Base-by-base conservation (phyloP, 2,888 invertebrate species). In the Lasioglossum oenotherae region DNA sequence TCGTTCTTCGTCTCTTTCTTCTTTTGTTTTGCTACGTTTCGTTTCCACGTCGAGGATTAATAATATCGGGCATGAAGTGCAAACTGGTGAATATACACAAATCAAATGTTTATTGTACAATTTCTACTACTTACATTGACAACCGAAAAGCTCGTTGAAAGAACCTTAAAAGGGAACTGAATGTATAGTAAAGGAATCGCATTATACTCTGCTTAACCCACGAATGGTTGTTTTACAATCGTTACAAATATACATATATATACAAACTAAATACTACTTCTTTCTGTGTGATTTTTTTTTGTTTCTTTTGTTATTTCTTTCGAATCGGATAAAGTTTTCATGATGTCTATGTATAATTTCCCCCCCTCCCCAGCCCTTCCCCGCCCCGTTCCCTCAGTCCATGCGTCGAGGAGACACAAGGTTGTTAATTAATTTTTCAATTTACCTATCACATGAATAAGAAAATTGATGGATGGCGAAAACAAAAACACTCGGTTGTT, bases 61-160 rank as follows among this genome's bases (percentile, higher is more conserved):
- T 88, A 88, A 88, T 89, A 85, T 88, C 86, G 90, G 90, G 90
- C 92, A 92, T 91, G 86, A 92, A 91, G 91, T 92, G 92, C 92
- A 92, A 91, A 90, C 91, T 89, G 87, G 85, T 88, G 85, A 89
- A 88, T 90, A 91, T 91, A 92, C 92, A 92, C 88, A 92, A 92
- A 90, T 92, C 89, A 91, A 90, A 88, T 91, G 87, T 89, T 90
- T 91, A 89, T 90, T 93, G 90, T 93, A 93, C 92, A 93, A 92
- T 92, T 93, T 91, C 89, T 90, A 89, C 92, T 93, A 93, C 92
- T 92, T 93, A 93, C 91, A 93, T 90, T 91, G 92, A 92, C 88
- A 92, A 92, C 90, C 88, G 87, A 92, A 91, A 93, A 93, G 90
- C 91, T 91, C 92, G 86, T 91, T 91, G 81, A 89, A 92, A 91